Conservation (phyloP, 2,113 vertebrate species). For the Catharus minimus region DNA sequence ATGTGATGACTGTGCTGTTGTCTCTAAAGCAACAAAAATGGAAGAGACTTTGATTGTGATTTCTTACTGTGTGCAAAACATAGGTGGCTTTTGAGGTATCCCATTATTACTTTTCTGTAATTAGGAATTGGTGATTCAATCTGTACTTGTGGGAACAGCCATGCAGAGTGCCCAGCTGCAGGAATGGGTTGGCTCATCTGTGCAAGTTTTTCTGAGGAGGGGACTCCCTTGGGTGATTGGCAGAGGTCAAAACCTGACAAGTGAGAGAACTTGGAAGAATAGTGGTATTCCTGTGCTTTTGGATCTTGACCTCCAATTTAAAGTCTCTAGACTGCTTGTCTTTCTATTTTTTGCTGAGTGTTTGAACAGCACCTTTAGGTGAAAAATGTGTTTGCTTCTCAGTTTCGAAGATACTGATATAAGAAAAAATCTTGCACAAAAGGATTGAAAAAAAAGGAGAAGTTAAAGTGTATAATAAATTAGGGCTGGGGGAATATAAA, state of each 20-base stretch:
- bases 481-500: constrained; percentile 11
- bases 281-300: not conserved
- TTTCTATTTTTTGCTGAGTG: not conserved
- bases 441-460: not conserved
- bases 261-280: not conserved
- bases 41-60: not conserved
- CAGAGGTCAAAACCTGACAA: not conserved
- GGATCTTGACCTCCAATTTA: not conserved
- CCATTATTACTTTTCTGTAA: not conserved
- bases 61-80: not conserved
- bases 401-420: not conserved
- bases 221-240: not conserved
- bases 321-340: not conserved
- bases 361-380: not conserved
- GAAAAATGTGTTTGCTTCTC: not conserved
- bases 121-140: not conserved
- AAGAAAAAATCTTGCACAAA: not conserved
- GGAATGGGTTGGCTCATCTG: not conserved
- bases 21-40: not conserved
- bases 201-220: not conserved
- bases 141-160: not conserved
- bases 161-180: not conserved
- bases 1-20: not conserved
- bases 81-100: not conserved
- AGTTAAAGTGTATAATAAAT: constrained; percentile 17